Conservation (phyloP, 2,888 invertebrate genomes). For the Bellardia pandia region DNA sequence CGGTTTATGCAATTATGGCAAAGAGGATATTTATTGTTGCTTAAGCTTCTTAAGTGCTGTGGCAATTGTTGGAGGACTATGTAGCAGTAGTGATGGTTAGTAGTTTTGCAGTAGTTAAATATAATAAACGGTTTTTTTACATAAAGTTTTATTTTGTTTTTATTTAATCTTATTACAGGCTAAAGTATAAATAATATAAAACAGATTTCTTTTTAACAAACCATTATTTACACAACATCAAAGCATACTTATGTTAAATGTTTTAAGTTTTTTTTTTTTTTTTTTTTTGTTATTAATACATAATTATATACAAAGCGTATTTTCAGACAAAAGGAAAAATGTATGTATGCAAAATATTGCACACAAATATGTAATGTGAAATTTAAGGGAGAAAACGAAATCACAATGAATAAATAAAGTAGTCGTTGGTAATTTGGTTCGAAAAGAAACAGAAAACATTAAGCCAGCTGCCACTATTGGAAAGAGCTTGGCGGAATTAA, state of each 20-base stretch:
- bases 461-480: too few species aligned
- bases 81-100: not conserved
- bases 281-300: constrained; percentile 24
- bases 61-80: constrained; percentile 2
- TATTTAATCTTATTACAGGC: constrained; percentile 35
- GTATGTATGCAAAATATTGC: not conserved
- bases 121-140: constrained; percentile 46
- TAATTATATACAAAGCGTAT: constrained; percentile 1
- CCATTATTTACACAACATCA: constrained; percentile 53
- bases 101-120: not conserved
- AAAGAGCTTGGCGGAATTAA: too few species aligned
- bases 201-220: constrained; percentile 25
- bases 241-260: constrained; percentile 49
- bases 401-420: too few species aligned
- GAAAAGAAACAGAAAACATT: too few species aligned
- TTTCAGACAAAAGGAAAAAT: not conserved
- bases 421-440: too few species aligned
- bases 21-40: constrained; percentile 46
- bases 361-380: not conserved
- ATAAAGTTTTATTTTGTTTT: constrained; percentile 39
- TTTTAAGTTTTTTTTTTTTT: constrained; percentile 32
- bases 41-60: constrained; percentile 53
- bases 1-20: constrained; percentile 41
- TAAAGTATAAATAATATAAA: constrained; percentile 28
- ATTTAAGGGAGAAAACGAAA: not conserved